Evolutionary conservation across 2,888 invertebrate genomes (phyloP).

Genomic region (Thymelicus lineola): DNA sequence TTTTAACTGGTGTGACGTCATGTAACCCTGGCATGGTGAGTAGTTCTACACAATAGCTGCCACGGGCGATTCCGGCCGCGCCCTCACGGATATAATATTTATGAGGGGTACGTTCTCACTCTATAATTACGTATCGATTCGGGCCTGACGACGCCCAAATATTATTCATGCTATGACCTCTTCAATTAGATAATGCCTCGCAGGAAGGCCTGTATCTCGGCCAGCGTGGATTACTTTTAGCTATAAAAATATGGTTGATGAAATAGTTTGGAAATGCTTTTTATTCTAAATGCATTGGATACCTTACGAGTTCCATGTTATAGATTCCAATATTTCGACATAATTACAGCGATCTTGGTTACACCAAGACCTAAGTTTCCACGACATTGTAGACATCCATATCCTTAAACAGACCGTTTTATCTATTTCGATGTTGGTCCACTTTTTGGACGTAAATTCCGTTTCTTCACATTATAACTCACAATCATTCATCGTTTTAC

Average conservation of each 20-base stretch:
- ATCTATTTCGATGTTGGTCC: too few relatives aligned
- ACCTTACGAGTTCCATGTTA: too few relatives aligned
- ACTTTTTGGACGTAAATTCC: too few relatives aligned
- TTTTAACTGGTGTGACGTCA: constrained; percentile 53
- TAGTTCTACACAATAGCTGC: constrained; percentile 69
- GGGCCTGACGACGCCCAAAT: constrained; percentile 79
- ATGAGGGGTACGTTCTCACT: constrained; percentile 81
- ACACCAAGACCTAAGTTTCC: too few relatives aligned
- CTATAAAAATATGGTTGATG: not conserved
- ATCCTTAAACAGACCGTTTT: too few relatives aligned
- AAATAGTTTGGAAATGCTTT: too few relatives aligned
- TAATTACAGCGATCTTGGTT: too few relatives aligned
- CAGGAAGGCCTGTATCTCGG: constrained; percentile 54
- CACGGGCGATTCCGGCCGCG: constrained; percentile 78
- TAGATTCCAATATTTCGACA: too few relatives aligned
- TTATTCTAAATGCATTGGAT: too few relatives aligned
- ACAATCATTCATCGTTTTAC: too few relatives aligned
- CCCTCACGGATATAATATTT: constrained; percentile 81
- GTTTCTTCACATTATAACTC: too few relatives aligned
- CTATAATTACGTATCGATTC: constrained; percentile 83
- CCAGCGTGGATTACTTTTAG: constrained; percentile 10
- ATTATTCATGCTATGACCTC: constrained; percentile 73
- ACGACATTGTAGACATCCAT: too few relatives aligned
- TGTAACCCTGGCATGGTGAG: constrained; percentile 57
- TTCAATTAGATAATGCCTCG: constrained; percentile 66